Evolutionary conservation across 2,797 vertebrate species (phyloP).

Genomic region (Coranthus polyacanthus): DNA sequence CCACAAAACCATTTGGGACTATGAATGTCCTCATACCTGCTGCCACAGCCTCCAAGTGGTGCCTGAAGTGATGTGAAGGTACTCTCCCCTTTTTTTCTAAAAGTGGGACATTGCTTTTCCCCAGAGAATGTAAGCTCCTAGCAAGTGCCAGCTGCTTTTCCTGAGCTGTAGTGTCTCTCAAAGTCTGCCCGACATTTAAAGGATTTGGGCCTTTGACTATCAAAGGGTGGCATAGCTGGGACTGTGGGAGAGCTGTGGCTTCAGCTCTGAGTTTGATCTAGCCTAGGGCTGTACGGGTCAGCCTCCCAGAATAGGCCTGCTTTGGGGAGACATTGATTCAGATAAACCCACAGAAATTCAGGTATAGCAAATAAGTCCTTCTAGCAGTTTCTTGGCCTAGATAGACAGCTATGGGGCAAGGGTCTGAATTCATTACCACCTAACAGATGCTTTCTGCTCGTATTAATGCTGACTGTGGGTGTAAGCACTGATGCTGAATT

Average conservation of each 20-base stretch:
- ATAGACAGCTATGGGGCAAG: slow-evolving; percentile 55
- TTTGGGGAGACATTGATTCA: slow-evolving; percentile 61
- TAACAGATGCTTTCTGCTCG: slow-evolving; percentile 62
- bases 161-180: slow-evolving; percentile 73
- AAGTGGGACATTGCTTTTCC: slow-evolving; percentile 73
- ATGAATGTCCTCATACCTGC: slow-evolving; percentile 68
- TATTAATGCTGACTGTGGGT: slow-evolving; percentile 41
- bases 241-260: slow-evolving; percentile 69
- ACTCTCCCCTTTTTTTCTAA: slow-evolving; percentile 36
- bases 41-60: slow-evolving; percentile 59
- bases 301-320: slow-evolving; percentile 66
- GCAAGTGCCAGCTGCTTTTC: slow-evolving; percentile 61
- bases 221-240: slow-evolving; percentile 66
- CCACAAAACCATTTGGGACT: slow-evolving; percentile 67
- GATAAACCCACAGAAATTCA: slow-evolving; percentile 68
- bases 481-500: slow-evolving; percentile 31
- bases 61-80: slow-evolving; percentile 59
- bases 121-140: slow-evolving; percentile 68
- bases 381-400: slow-evolving; percentile 63
- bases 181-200: slow-evolving; percentile 72
- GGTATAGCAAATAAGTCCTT: slow-evolving; percentile 68
- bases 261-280: slow-evolving; percentile 66
- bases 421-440: slow-evolving; percentile 63
- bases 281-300: slow-evolving; percentile 68
- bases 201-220: slow-evolving; percentile 72